Conservation (phyloP, 2,888 invertebrate genomes). For the Caenorhabditis wallacei region DNA sequence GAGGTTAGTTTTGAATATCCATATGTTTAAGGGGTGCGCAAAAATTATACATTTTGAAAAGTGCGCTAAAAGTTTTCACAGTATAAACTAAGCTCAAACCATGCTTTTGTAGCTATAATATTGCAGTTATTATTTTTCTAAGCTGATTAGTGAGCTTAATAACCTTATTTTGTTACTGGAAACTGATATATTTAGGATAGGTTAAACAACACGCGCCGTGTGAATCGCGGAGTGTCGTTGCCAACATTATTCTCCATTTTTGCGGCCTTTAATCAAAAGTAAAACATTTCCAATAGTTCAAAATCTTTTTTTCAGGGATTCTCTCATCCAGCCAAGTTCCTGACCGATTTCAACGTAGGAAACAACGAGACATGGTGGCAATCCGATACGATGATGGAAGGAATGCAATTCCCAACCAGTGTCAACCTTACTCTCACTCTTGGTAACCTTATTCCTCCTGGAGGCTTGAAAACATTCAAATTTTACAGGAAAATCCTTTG, state of each 20-base stretch:
- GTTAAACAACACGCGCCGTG: not conserved
- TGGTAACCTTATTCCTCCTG: constrained; percentile 85
- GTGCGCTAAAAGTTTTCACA: too few relatives aligned
- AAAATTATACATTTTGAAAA: too few relatives aligned
- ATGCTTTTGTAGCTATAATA: too few relatives aligned
- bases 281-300: not conserved
- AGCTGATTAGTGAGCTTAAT: too few relatives aligned
- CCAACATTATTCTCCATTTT: not conserved
- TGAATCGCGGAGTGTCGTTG: not conserved
- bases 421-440: constrained; percentile 94
- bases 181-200: too few relatives aligned
- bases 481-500: constrained; percentile 93
- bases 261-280: not conserved
- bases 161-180: too few relatives aligned
- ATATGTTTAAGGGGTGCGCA: too few relatives aligned
- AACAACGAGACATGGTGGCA: constrained; percentile 97
- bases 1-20: constrained; percentile 66
- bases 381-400: constrained; percentile 97
- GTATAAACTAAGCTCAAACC: too few relatives aligned
- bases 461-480: not conserved
- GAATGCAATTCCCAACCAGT: constrained; percentile 92
- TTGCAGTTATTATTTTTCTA: too few relatives aligned
- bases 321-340: constrained; percentile 84
- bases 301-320: constrained; percentile 56
- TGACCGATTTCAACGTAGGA: constrained; percentile 94